Base-by-base conservation (phyloP, 2,113 vertebrate species). In the Perca schrenkii region DNA sequence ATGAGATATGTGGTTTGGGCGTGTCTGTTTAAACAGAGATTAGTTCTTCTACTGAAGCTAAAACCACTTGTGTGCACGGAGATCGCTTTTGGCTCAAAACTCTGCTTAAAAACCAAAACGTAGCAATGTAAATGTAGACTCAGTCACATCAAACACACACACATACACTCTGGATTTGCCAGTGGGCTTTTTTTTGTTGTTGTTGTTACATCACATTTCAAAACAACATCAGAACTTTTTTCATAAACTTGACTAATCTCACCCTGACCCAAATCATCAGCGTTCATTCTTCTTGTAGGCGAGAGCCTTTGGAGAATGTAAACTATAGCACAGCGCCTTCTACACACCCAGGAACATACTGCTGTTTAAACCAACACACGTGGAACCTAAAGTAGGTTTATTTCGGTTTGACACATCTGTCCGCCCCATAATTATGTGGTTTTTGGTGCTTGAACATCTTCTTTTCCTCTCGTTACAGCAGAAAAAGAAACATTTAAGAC, bases 211-310 rank as follows among this genome's bases (percentile, higher is more conserved):
- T 65, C 83, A 49, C 60, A 19, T 85, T 67, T 82, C 75, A 67
- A 77, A 84, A 86, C 80, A 70, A 4, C 31, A 2, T 58, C 66
- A 54, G 58, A 81, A 40, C 47, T 21, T 79, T 88, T 88, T 50
- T 62, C 47, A 43, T 16, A 57, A 81, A 75, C 53, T 14, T 15
- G 3, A 53, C 67, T 71, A 65, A 82, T 84, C 74, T 69, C 34
- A 56, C 57, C 54, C 34, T 79, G 77, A 79, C 73, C 66, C 47
- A 56, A 56, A 50, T 60, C 58, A 14, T 74, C 49, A 4, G 47
- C 1, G 14, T 8, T 65, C 22, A 2, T 3, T 13, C 34, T 34
- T 31, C 34, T 34, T 31, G 50, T 49, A 62, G 54, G 16, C 21
- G 10, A 50, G 40, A 76, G 60, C 69, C 46, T 34, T 43, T 1